Conservation (phyloP, 2,113 vertebrate genomes). For the Jaculus jaculus region DNA sequence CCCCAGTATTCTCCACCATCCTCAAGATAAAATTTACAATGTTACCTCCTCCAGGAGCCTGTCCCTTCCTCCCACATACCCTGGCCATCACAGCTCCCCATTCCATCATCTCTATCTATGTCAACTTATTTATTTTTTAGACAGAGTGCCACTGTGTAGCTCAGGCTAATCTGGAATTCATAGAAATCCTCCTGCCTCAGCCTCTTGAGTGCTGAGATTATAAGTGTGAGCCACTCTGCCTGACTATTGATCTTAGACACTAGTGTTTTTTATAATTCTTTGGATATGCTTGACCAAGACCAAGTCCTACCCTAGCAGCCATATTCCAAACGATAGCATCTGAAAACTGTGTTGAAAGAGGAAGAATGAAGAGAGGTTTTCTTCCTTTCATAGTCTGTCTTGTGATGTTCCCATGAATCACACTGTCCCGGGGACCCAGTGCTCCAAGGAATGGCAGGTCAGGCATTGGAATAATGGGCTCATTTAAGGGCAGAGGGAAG, state of each 20-base stretch:
- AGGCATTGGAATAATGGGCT: not conserved
- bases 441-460: not conserved
- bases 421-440: not conserved
- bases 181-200: not conserved
- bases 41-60: not conserved
- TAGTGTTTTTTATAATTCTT: not conserved
- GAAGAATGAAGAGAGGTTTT: not conserved
- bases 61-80: not conserved
- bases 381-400: not conserved
- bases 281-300: not conserved
- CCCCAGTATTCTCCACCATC: no score
- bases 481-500: not conserved
- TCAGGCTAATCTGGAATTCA: not conserved
- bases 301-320: not conserved
- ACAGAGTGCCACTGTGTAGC: not conserved
- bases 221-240: not conserved
- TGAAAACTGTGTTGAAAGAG: not conserved
- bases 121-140: not conserved
- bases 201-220: not conserved
- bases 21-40: not conserved
- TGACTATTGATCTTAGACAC: not conserved
- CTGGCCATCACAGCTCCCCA: not conserved
- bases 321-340: not conserved
- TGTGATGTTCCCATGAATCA: not conserved
- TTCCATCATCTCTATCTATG: not conserved